Percentiles rank a stretch among this genome's conserved stretches.
Conservation (phyloP, 1,140 invertebrate genomes). For the Drosophila pseudoobscura region DNA sequence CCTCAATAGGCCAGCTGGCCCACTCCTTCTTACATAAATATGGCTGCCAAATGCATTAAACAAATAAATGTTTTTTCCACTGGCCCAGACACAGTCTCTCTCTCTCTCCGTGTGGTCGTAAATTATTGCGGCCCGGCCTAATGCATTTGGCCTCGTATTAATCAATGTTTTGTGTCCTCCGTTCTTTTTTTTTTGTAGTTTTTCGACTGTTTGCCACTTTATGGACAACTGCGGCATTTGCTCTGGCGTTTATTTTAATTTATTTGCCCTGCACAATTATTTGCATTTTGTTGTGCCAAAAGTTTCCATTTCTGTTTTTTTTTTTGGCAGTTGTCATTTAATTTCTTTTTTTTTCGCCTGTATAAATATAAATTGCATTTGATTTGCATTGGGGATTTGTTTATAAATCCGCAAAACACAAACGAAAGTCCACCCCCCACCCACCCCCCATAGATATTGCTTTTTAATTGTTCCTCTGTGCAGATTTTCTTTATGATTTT, state of each 20-base stretch:
- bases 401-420: constrained; percentile 73
- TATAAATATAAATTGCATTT: constrained; percentile 68
- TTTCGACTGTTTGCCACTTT: constrained; percentile 16
- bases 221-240: constrained; percentile 34
- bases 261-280: constrained; percentile 70
- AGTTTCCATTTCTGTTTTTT: constrained; percentile 24
- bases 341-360: constrained; percentile 32
- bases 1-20: too few relatives aligned
- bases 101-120: constrained; percentile 27
- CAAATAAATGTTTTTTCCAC: constrained; percentile 53
- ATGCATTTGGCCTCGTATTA: constrained; percentile 78
- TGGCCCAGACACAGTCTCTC: constrained; percentile 8
- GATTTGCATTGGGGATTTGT: constrained; percentile 75
- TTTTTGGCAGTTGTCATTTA: constrained; percentile 41
- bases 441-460: constrained; percentile 57
- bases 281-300: constrained; percentile 61
- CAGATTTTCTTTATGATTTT: constrained; percentile 41
- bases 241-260: constrained; percentile 58
- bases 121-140: constrained; percentile 69
- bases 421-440: constrained; percentile 1
- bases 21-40: constrained; percentile 21
- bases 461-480: constrained; percentile 64
- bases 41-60: constrained; percentile 49
- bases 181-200: constrained; percentile 37
- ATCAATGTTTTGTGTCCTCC: constrained; percentile 66